Percentiles rank a stretch among this genome's conserved stretches.
These are phyloP conservation scores for Ptiloglossa arizonensis DNA, from an alignment of 1,140 invertebrate genomes.

Conservation along the genomic window DNA sequence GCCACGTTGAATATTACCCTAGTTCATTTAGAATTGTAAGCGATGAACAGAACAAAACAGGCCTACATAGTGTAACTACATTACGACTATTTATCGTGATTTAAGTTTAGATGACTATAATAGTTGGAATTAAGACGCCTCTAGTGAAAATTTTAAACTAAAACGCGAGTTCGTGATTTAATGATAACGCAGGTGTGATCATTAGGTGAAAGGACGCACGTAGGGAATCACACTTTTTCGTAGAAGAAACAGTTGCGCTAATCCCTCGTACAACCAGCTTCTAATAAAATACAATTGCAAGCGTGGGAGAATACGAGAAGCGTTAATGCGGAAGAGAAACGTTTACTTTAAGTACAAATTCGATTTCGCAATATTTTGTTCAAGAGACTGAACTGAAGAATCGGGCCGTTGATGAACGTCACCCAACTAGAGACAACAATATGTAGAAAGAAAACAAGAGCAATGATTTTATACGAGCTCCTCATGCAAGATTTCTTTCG, in stretches of 20 bases:
- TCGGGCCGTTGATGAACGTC: constrained; percentile 14
- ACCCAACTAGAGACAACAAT: constrained; percentile 65
- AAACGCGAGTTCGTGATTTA: constrained; percentile 34
- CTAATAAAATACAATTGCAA: background rate
- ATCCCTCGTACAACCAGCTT: constrained; percentile 31
- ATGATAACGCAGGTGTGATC: constrained; percentile 17
- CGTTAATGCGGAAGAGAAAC: background rate
- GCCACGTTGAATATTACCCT: constrained; percentile 35
- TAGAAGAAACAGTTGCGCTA: constrained; percentile 21
- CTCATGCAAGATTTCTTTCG: constrained; percentile 56
- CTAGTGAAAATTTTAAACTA: constrained; percentile 57
- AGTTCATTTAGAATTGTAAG: constrained; percentile 67
- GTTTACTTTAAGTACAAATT: constrained; percentile 61
- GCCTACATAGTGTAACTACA: constrained; percentile 73
- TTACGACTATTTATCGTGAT: constrained; percentile 57
- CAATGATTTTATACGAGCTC: constrained; percentile 64
- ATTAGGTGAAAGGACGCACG: constrained; percentile 12
- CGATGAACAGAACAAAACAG: constrained; percentile 69
- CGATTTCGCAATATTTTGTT: constrained; percentile 54
- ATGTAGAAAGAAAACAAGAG: constrained; percentile 45
- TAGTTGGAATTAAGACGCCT: constrained; percentile 50
- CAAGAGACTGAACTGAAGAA: constrained; percentile 39
- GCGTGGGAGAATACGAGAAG: constrained; percentile 15
- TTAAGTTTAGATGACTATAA: constrained; percentile 52
- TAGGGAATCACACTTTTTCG: constrained; percentile 22